phyloP scores from a whole-genome alignment of 1,140 invertebrate species.

The Leptonema lineaticorne region DNA sequence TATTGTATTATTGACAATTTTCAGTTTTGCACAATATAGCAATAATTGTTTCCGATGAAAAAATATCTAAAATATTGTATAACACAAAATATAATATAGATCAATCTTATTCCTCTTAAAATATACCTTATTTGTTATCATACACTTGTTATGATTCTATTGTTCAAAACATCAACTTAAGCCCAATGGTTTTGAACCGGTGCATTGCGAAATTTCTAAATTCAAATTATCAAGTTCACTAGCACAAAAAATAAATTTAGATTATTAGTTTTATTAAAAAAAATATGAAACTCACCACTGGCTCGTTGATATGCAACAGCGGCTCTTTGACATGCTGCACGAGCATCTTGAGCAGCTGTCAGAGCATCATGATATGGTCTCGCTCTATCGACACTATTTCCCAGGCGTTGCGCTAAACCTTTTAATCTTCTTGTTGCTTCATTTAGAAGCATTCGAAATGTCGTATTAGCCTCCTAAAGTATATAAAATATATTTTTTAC shows the following conservation, averaged over 20 bases:
- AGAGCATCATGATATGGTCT: conserved; percentile 83
- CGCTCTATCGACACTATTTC: conserved; percentile 78
- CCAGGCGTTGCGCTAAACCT: conserved; percentile 71
- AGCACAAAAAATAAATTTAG: background rate
- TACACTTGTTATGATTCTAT: too few relatives aligned
- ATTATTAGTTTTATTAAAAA: background rate
- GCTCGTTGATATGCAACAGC: conserved; percentile 91
- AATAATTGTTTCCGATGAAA: too few relatives aligned
- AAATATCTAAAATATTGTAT: too few relatives aligned
- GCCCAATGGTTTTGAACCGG: too few relatives aligned
- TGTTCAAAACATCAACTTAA: too few relatives aligned
- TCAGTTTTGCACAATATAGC: too few relatives aligned
- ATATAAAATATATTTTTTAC: too few relatives aligned
- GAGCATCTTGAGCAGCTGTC: conserved; percentile 63
- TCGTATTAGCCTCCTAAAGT: conserved; percentile 75
- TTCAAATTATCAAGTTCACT: background rate
- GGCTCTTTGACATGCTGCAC: conserved; percentile 83
- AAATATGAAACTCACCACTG: conserved; percentile 71
- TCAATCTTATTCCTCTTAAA: too few relatives aligned
- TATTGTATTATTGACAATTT: too few relatives aligned
- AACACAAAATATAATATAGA: too few relatives aligned
- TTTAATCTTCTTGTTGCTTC: conserved; percentile 78
- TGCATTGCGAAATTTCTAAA: background rate
- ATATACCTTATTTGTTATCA: too few relatives aligned
- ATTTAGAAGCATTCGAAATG: conserved; percentile 75